Evolutionary conservation across 2,888 invertebrate genomes (phyloP).

Genomic region (Leistus spinibarbis): DNA sequence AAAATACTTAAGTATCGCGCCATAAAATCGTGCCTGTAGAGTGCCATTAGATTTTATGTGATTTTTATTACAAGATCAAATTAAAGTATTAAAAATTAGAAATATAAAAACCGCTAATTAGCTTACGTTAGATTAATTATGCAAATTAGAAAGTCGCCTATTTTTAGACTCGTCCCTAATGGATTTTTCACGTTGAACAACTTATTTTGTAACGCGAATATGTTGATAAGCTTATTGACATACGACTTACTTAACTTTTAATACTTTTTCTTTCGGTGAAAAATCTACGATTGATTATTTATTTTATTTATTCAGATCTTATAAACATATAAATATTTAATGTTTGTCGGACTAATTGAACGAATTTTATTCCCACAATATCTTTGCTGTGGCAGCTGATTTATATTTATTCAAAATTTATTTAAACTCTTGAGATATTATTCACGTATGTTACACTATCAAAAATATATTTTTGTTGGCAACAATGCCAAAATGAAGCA

Average conservation of each 20-base stretch:
- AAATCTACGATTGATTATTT: neutral
- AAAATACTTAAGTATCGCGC: neutral
- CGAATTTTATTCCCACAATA: no score
- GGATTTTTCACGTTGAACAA: slow-evolving; percentile 18
- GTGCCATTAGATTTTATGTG: slow-evolving; percentile 24
- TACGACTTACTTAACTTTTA: neutral
- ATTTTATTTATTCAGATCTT: neutral
- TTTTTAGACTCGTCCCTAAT: slow-evolving; percentile 27
- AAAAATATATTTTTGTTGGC: no score
- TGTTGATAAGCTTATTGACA: neutral
- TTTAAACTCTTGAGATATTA: no score
- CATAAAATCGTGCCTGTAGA: neutral
- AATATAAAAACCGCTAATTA: slow-evolving; percentile 16
- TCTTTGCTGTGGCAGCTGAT: no score
- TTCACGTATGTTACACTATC: no score
- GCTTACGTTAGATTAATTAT: slow-evolving; percentile 25
- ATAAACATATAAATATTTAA: no score
- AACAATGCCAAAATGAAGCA: no score
- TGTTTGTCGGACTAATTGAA: no score
- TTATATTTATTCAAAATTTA: no score
- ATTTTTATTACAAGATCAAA: slow-evolving; percentile 7
- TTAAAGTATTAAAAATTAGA: slow-evolving; percentile 2
- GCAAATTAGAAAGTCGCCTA: slow-evolving; percentile 33
- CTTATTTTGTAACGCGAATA: slow-evolving; percentile 31
- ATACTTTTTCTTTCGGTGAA: neutral